These are phyloP conservation scores for Rhabdornis inornatus DNA, from an alignment of 2,113 vertebrate genomes.

Conservation along the genomic window DNA sequence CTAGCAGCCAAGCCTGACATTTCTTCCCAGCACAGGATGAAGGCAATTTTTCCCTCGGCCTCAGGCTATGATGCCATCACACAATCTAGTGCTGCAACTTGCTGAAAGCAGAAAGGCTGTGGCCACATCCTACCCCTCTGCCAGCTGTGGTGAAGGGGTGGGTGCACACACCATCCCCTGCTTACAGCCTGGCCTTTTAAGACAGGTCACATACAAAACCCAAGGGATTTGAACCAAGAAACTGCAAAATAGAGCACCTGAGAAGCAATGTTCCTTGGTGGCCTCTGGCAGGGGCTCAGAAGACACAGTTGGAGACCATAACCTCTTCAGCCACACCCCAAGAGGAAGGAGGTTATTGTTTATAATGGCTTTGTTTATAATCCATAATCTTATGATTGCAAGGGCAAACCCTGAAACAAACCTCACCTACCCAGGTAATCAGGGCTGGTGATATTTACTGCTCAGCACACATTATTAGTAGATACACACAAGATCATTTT, in stretches of 20 bases:
- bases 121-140: neutral
- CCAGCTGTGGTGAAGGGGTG: neutral
- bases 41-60: neutral
- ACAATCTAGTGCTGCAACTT: no score
- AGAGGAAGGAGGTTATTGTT: neutral
- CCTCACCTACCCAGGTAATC: neutral
- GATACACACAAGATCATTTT: neutral
- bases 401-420: neutral
- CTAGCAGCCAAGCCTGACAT: neutral
- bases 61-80: no score
- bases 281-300: neutral
- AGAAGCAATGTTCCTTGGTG: neutral
- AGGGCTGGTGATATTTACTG: neutral
- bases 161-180: neutral
- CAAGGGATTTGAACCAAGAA: neutral
- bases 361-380: rapidly evolving
- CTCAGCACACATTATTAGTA: neutral
- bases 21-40: neutral
- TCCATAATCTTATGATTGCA: neutral
- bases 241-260: neutral
- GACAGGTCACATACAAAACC: neutral
- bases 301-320: neutral
- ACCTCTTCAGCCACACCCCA: neutral
- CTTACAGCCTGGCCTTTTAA: neutral
- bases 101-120: neutral